Evolutionary conservation across 2,113 vertebrate genomes (phyloP), one percentile per base, ranked within the genome.

Genomic region (Psettodes erumei): DNA sequence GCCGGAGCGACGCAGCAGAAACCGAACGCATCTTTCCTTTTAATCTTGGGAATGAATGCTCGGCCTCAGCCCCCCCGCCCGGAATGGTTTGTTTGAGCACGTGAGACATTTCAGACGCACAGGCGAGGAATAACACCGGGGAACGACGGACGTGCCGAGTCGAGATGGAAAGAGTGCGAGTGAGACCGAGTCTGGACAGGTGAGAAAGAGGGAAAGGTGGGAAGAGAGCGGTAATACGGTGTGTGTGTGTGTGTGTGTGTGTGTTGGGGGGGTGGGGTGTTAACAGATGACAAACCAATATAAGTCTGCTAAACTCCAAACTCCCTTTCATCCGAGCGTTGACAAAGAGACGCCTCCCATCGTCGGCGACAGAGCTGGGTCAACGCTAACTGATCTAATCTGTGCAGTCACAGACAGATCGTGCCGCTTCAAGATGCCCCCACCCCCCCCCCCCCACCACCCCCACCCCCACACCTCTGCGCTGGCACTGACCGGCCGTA

Each of bases 151-250:
- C 21, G 32, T 66, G 27, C 62, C 42, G 8, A 76, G 71, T 3
- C 45, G n/a, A 66, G 32, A 28, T 3, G 25, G 62, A 59, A 70
- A 35, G 66, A 56, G 21, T 28, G n/a, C 16, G 19, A 54, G 51
- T 68, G 61, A 70, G 70, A 71, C 33, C 0, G 1, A 58, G 21
- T n/a, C n/a, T n/a, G 28, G 50, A 55, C 68, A 74, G 64, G 65
- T 80, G 70, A 78, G 65, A 80, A 71, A 69, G 12, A 40, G n/a
- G 53, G 50, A 62, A 71, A 71, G 59, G 69, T 73, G 54, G 16
- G 12, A 77, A 65, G 19, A 1, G 19, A 21, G 16, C 5, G 15
- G 27, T 13, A 5, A 19, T 10, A 1, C n/a, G 32, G 19, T 19
- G 56, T 21, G 54, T 16, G 32, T 19, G 32, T 10, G 16, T 10